Conservation (phyloP, 2,888 invertebrate species). For the Caradrina kadenii region DNA sequence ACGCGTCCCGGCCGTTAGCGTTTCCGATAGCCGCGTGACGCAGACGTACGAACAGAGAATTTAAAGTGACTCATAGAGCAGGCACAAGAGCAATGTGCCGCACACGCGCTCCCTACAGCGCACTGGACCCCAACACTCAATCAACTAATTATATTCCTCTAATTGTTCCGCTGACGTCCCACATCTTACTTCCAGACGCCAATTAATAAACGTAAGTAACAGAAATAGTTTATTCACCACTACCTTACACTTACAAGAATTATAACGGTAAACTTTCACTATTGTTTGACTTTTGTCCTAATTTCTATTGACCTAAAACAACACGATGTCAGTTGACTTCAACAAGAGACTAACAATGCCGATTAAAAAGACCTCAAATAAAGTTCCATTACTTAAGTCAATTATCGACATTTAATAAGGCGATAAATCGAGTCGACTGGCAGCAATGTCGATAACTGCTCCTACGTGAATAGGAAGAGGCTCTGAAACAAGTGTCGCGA, state of each 20-base stretch:
- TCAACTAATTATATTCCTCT: slow-evolving; percentile 53
- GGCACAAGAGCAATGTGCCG: slow-evolving; percentile 60
- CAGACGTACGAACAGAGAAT: slow-evolving; percentile 80
- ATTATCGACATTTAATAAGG: slow-evolving; percentile 74
- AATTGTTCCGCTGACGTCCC: slow-evolving; percentile 63
- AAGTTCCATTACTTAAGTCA: slow-evolving; percentile 70
- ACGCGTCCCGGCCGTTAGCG: slow-evolving; percentile 82
- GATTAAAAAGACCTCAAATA: slow-evolving; percentile 58
- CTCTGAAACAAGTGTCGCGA: slow-evolving; percentile 59
- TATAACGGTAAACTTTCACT: slow-evolving; percentile 61
- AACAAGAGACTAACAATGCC: slow-evolving; percentile 45
- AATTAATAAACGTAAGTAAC: slow-evolving; percentile 40
- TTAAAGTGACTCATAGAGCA: slow-evolving; percentile 76
- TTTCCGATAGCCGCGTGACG: slow-evolving; percentile 88
- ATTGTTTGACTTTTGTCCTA: slow-evolving; percentile 58
- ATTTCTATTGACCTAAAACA: slow-evolving; percentile 55
- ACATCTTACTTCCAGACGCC: slow-evolving; percentile 45
- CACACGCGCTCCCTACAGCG: slow-evolving; percentile 51
- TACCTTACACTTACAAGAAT: slow-evolving; percentile 39
- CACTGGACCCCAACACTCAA: slow-evolving; percentile 50
- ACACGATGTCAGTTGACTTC: slow-evolving; percentile 43
- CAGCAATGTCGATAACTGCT: slow-evolving; percentile 61
- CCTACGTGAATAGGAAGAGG: slow-evolving; percentile 65
- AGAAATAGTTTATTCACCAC: slow-evolving; percentile 34
- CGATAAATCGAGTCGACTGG: slow-evolving; percentile 59